Evolutionary conservation across 1,140 invertebrate species (phyloP).

Genomic region (Drosophila obscura): DNA sequence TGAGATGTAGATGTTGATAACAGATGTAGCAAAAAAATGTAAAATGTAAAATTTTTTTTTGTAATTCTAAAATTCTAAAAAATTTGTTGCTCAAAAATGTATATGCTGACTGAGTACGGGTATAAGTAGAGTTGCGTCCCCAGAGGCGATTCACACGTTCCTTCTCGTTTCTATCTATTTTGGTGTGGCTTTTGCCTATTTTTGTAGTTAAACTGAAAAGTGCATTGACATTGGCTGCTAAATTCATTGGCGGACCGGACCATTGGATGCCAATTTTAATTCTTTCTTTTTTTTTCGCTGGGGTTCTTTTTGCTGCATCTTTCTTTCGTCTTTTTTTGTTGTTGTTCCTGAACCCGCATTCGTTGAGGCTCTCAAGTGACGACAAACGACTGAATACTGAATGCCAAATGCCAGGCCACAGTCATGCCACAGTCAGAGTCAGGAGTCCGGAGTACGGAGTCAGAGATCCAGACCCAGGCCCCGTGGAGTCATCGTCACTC

Average conservation of each 20-base stretch:
- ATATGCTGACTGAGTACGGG: no score
- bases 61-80: no score
- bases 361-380: conserved; percentile 54
- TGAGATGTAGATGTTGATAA: no score
- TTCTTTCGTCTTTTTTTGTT: conserved; percentile 16
- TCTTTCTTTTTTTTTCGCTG: conserved; percentile 37
- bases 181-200: conserved; percentile 43
- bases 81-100: no score
- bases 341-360: conserved; percentile 56
- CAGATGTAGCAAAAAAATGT: no score
- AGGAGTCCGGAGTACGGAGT: conserved; percentile 27
- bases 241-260: conserved; percentile 70
- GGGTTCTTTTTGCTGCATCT: conserved; percentile 14
- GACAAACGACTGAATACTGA: conserved; percentile 51
- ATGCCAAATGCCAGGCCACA: conserved; percentile 58
- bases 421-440: conserved; percentile 29
- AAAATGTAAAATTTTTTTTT: no score
- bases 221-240: conserved; percentile 77
- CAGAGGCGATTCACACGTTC: no score
- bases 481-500: conserved; percentile 42
- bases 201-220: conserved; percentile 50
- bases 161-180: no score
- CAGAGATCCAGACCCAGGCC: neutral
- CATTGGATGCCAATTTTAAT: conserved; percentile 68
- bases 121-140: no score